Conservation (phyloP, 2,113 vertebrate species). For the Helogale parvula region DNA sequence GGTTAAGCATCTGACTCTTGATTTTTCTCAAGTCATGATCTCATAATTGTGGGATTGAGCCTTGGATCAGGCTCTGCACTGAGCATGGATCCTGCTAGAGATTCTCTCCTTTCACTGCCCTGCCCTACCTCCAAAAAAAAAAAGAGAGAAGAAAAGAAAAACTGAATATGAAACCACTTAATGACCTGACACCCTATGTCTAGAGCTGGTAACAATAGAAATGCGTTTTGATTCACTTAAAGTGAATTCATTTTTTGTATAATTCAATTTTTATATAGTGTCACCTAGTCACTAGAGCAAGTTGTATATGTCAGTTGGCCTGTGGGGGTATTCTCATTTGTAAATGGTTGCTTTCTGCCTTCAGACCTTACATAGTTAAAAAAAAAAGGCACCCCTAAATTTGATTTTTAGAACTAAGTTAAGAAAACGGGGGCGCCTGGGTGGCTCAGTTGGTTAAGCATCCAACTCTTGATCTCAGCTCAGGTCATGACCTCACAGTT, state of each 20-base stretch:
- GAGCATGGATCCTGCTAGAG: no score
- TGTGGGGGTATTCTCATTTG: not conserved
- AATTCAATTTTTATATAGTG: not conserved
- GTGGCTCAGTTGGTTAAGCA: no score
- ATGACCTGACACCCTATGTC: not conserved
- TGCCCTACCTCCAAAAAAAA: no score
- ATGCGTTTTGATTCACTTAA: not conserved
- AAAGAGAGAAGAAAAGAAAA: not conserved
- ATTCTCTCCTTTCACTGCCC: no score
- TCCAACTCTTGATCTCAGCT: no score
- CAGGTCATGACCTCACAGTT: no score
- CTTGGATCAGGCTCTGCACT: no score
- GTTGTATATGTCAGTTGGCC: not conserved
- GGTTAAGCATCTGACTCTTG: no score
- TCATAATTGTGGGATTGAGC: no score
- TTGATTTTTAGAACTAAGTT: no score
- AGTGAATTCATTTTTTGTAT: not conserved
- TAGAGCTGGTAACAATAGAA: not conserved
- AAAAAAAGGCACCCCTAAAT: no score
- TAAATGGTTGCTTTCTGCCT: constrained; percentile 29
- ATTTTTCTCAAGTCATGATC: no score
- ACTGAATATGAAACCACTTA: not conserved
- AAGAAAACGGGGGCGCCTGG: not conserved
- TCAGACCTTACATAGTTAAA: not conserved
- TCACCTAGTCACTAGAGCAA: not conserved